Evolutionary conservation across 2,797 vertebrate genomes (phyloP).

Genomic region (Sebastes cheni): DNA sequence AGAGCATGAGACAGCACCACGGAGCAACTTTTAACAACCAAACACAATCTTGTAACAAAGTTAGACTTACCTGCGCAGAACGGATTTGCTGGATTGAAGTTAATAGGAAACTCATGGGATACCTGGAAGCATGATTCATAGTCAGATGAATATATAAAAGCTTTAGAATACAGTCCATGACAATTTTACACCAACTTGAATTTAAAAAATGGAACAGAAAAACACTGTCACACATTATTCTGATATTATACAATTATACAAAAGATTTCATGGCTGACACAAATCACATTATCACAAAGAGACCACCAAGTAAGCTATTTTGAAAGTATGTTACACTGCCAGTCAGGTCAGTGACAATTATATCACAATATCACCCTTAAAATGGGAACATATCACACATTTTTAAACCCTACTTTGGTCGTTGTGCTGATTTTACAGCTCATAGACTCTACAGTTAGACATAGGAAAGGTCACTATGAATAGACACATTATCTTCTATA

Average conservation of each 20-base stretch:
- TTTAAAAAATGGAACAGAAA: neutral
- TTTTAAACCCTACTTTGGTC: too few relatives aligned
- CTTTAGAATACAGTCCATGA: neutral
- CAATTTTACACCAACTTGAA: neutral
- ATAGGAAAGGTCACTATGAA: neutral
- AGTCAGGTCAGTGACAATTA: neutral
- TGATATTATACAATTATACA: neutral
- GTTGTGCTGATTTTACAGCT: neutral
- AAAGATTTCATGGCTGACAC: too few relatives aligned
- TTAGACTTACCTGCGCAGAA: slow-evolving; percentile 88
- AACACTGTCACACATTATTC: neutral
- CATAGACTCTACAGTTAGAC: neutral
- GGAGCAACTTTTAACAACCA: neutral
- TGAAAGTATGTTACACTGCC: neutral
- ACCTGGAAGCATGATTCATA: slow-evolving; percentile 81
- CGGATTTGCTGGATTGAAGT: slow-evolving; percentile 91
- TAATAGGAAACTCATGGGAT: slow-evolving; percentile 95
- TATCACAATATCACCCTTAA: too few relatives aligned
- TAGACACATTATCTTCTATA: neutral
- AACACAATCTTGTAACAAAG: neutral
- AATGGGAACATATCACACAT: neutral
- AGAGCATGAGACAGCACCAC: neutral
- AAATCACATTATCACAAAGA: too few relatives aligned
- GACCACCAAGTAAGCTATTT: neutral
- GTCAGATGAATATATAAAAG: neutral